Conservation (phyloP, 2,888 invertebrate genomes). For the Apoderus coryli region DNA sequence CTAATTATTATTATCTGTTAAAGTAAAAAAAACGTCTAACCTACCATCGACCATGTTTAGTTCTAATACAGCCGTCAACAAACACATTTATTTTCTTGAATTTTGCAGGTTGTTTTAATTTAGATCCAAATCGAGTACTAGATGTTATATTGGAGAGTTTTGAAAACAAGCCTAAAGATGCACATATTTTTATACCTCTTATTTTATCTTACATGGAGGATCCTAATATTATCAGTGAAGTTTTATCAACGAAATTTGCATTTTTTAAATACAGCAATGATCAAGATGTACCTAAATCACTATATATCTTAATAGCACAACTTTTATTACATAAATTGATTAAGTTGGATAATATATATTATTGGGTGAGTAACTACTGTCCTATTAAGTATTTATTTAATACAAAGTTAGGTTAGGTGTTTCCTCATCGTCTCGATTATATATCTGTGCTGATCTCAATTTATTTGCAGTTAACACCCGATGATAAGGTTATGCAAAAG, state of each 20-base stretch:
- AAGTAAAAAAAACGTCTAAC: too few relatives aligned
- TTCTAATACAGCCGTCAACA: too few relatives aligned
- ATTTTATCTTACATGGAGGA: constrained; percentile 81
- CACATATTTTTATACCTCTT: constrained; percentile 72
- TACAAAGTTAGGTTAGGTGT: too few relatives aligned
- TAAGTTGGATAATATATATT: constrained; percentile 73
- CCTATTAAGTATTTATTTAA: too few relatives aligned
- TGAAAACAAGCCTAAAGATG: constrained; percentile 70
- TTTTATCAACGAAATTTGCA: constrained; percentile 83
- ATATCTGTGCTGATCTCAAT: too few relatives aligned
- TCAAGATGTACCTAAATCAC: constrained; percentile 58
- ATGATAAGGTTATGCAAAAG: constrained; percentile 65
- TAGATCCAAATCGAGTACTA: constrained; percentile 94
- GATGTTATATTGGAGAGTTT: constrained; percentile 95
- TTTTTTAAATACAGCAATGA: constrained; percentile 53
- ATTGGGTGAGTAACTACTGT: constrained; percentile 53
- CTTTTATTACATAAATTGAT: constrained; percentile 81
- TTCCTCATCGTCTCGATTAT: too few relatives aligned
- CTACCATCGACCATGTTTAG: too few relatives aligned
- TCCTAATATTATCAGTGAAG: constrained; percentile 77
- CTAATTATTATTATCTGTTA: too few relatives aligned
- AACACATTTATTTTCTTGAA: too few relatives aligned
- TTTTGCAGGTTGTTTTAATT: constrained; percentile 85
- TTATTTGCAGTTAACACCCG: constrained; percentile 56
- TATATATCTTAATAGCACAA: constrained; percentile 82